Percentiles rank a stretch among this genome's conserved stretches.
Conservation (phyloP, 2,888 invertebrate genomes). For the Bombylius major region DNA sequence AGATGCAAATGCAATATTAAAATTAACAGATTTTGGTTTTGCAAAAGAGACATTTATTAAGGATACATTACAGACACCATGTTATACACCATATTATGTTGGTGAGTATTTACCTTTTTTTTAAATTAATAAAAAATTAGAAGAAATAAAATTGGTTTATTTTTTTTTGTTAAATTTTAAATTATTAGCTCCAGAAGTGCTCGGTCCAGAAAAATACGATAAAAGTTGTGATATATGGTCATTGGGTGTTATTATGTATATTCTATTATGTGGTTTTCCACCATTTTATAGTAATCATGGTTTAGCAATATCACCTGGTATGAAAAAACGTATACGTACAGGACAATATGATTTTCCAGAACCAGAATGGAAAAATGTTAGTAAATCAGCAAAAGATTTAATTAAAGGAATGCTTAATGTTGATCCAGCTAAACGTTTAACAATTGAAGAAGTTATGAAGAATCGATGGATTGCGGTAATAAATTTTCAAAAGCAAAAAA, state of each 20-base stretch:
- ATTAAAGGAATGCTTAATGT: conserved; percentile 91
- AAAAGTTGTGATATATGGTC: conserved; percentile 99
- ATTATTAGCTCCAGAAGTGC: conserved; percentile 55
- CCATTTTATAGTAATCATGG: conserved; percentile 99
- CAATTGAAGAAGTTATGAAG: conserved; percentile 81
- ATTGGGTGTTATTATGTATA: conserved; percentile 97
- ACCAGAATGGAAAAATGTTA: conserved; percentile 92
- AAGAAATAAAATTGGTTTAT: background rate
- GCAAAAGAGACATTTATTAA: conserved; percentile 84
- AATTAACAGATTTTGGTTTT: conserved; percentile 98
- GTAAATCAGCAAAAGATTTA: conserved; percentile 87
- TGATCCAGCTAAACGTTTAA: conserved; percentile 78
- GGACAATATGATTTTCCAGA: conserved; percentile 97
- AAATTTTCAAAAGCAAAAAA: background rate
- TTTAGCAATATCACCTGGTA: conserved; percentile 94
- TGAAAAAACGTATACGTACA: conserved; percentile 79
- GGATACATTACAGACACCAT: conserved; percentile 91
- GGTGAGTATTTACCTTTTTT: conserved; percentile 42
- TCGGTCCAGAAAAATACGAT: conserved; percentile 95
- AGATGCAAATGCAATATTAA: conserved; percentile 67
- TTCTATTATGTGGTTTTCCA: conserved; percentile 95
- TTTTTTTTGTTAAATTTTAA: background rate
- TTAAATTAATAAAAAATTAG: background rate
- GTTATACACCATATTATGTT: conserved; percentile 98
- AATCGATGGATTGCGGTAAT: conserved; percentile 74